These are phyloP conservation scores for Styela plicata DNA, from an alignment of 23 tunicate genomes.

Conservation along the genomic window DNA sequence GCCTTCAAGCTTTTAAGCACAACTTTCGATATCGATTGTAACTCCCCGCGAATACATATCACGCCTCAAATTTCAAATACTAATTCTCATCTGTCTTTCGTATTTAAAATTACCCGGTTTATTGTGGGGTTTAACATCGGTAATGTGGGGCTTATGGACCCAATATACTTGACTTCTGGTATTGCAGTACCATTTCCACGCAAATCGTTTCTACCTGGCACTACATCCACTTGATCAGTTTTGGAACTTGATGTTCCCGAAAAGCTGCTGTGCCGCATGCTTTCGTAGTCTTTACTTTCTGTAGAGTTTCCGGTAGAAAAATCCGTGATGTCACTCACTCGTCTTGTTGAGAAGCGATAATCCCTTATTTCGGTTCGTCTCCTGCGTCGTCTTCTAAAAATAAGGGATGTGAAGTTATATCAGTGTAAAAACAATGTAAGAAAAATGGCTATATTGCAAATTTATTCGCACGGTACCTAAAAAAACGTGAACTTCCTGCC, in stretches of 20 bases:
- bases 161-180: neutral
- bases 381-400: constrained; percentile 67
- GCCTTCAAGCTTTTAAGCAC: no score
- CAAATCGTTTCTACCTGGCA: neutral
- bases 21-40: no score
- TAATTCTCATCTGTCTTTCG: neutral
- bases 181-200: neutral
- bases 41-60: no score
- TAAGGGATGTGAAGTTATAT: no score
- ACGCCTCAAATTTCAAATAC: no score
- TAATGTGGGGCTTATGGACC: neutral
- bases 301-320: constrained; percentile 3
- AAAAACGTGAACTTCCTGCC: neutral
- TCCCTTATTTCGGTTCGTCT: constrained; percentile 79
- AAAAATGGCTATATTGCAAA: no score
- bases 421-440: no score
- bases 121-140: neutral
- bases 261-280: constrained; percentile 17
- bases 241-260: neutral
- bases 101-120: neutral
- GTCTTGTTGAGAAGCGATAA: constrained; percentile 22
- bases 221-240: neutral
- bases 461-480: no score
- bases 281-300: constrained; percentile 12
- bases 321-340: constrained; percentile 28